Evolutionary conservation across 2,888 invertebrate genomes (phyloP).

Genomic region (Nemotelus pantherinus): DNA sequence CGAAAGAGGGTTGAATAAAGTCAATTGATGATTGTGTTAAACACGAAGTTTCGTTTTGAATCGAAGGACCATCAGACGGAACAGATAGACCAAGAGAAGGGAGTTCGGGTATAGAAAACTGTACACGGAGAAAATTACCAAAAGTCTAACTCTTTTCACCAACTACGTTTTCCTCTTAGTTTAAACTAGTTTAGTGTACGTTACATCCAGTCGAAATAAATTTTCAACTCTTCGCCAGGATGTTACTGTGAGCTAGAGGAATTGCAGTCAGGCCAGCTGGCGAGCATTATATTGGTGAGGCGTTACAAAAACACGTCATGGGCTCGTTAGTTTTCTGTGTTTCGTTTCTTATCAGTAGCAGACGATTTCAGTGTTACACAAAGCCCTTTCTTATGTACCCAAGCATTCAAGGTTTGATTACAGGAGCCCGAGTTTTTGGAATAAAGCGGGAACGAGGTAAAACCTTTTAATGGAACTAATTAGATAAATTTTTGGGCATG

Average conservation of each 20-base stretch:
- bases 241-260: neutral
- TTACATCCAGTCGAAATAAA: neutral
- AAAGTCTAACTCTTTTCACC: neutral
- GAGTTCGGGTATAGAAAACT: no score
- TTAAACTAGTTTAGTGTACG: neutral
- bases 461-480: slow-evolving; percentile 15
- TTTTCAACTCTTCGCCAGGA: neutral
- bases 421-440: no score
- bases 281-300: neutral
- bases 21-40: slow-evolving; percentile 27
- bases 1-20: neutral
- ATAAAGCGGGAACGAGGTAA: neutral
- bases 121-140: neutral
- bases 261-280: neutral
- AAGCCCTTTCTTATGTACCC: slow-evolving; percentile 38
- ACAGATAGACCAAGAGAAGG: no score
- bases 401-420: no score
- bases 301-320: slow-evolving; percentile 23
- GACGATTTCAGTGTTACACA: slow-evolving; percentile 47
- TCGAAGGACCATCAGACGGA: neutral
- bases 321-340: slow-evolving; percentile 12
- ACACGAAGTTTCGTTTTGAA: slow-evolving; percentile 9
- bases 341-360: slow-evolving; percentile 49
- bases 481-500: slow-evolving; percentile 13
- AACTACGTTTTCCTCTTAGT: neutral